Evolutionary conservation across 2,113 vertebrate species (phyloP), one percentile per base, ranked within the genome.

Genomic region (Oenanthe melanoleuca): DNA sequence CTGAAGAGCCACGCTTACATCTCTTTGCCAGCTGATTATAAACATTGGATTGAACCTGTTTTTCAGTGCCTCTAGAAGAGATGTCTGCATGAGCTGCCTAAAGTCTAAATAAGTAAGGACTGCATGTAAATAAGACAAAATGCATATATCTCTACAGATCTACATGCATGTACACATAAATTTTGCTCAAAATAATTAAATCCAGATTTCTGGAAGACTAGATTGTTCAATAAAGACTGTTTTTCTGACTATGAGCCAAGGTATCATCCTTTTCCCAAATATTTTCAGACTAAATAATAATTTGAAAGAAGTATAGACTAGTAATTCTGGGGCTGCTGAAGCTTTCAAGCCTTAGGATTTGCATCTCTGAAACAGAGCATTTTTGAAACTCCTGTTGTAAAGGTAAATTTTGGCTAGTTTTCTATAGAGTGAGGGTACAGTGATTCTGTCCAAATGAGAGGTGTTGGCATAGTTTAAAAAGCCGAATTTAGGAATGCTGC

Each of bases 171-270:
- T 29, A 23, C 12, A 26, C 17, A 12, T 33, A 34, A 50, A 38
- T 90, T 93, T 94, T 90, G 2, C 60, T 80, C 24, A 63, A 88
- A 78, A 69, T 65, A 85, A 61, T 87, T 82, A 75, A 72, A 80
- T 61, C 23, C 22, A 66, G 19, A 80, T 42, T 86, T 82, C 26
- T 87, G 67, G 56, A 83, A 88, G 29, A 85, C 65, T 67, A 37
- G 38, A 29, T 60, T 57, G 26, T 56, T 86, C 25, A 80, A 31
- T 61, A 85, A 89, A 72, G 81, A 20, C 42, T 14, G 1, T 52
- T 90, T 92, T 90, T 78, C 56, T 72, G 29, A 60, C 24, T 67
- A 17, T 21, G 38, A 88, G 71, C 45, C 42, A 80, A 80, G 25
- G 42, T 15, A 28, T n/a, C 7, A 70, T 73, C 26, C 24, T 60